A percentile compares a stretch with the other conserved stretches of the same genome.
These are phyloP conservation scores for Cotesia congregata DNA, from an alignment of 2,888 invertebrate species.

Conservation along the genomic window DNA sequence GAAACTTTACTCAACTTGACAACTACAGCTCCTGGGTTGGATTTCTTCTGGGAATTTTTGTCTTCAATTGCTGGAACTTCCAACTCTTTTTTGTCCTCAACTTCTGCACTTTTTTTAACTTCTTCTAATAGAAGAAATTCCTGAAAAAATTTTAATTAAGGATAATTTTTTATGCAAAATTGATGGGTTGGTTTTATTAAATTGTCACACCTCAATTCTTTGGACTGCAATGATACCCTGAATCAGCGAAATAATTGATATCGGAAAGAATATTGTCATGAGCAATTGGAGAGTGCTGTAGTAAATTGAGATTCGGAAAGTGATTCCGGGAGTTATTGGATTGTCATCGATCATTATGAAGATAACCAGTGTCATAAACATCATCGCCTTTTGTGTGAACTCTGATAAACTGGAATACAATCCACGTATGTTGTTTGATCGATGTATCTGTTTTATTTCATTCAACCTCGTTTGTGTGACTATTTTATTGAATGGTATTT, in stretches of 20 bases:
- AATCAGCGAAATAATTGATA: background rate
- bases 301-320: background rate
- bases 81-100: background rate
- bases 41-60: background rate
- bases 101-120: background rate
- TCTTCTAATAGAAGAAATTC: background rate
- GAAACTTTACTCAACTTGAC: conserved; percentile 55
- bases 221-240: background rate
- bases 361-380: background rate
- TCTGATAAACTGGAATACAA: background rate
- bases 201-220: background rate
- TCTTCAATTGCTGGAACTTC: background rate
- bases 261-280: background rate
- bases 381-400: background rate
- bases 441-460: background rate
- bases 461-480: background rate
- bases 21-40: conserved; percentile 47
- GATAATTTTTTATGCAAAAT: background rate
- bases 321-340: background rate
- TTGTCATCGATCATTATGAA: background rate
- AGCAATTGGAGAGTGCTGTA: background rate
- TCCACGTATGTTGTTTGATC: background rate
- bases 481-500: background rate
- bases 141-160: background rate
- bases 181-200: too few relatives aligned